Evolutionary conservation across 1,140 invertebrate genomes (phyloP).

Genomic region (Pachypsylla venusta): DNA sequence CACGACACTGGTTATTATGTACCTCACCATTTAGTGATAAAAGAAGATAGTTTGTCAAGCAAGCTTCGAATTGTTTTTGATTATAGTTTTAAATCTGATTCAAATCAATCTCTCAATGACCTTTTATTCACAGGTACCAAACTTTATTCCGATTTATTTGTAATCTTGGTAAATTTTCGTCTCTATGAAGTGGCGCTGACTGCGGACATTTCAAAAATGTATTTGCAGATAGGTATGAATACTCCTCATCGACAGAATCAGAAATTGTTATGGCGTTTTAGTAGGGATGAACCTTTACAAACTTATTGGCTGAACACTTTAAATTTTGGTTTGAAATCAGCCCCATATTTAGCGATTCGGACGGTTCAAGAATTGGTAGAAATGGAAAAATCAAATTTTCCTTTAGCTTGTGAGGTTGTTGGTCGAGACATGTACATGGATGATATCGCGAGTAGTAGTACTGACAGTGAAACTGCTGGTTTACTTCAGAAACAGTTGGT

Average conservation of each 20-base stretch:
- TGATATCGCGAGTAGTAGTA: constrained; percentile 1
- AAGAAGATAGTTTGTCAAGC: constrained; percentile 11
- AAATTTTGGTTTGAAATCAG: constrained; percentile 30
- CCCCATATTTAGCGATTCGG: constrained; percentile 28
- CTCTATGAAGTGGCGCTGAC: constrained; percentile 18
- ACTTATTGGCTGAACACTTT: constrained; percentile 27
- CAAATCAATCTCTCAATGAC: constrained; percentile 26
- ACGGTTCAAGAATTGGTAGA: constrained; percentile 25
- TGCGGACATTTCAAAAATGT: constrained; percentile 22
- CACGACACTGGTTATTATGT: constrained; percentile 16
- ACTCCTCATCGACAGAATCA: background rate
- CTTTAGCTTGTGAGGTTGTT: constrained; percentile 15
- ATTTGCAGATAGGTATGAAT: constrained; percentile 13
- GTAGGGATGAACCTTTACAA: background rate
- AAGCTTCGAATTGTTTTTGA: constrained; percentile 14
- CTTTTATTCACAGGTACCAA: constrained; percentile 20
- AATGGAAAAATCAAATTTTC: constrained; percentile 23
- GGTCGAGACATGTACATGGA: constrained; percentile 11
- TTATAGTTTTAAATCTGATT: background rate
- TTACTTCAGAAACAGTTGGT: background rate
- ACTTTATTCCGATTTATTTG: constrained; percentile 17
- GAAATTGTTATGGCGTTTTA: constrained; percentile 5
- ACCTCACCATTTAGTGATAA: constrained; percentile 16
- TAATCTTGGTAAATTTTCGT: constrained; percentile 12
- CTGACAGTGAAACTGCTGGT: background rate